phyloP scores from a whole-genome alignment of 2,797 vertebrate genomes.

The Periparus ater region DNA sequence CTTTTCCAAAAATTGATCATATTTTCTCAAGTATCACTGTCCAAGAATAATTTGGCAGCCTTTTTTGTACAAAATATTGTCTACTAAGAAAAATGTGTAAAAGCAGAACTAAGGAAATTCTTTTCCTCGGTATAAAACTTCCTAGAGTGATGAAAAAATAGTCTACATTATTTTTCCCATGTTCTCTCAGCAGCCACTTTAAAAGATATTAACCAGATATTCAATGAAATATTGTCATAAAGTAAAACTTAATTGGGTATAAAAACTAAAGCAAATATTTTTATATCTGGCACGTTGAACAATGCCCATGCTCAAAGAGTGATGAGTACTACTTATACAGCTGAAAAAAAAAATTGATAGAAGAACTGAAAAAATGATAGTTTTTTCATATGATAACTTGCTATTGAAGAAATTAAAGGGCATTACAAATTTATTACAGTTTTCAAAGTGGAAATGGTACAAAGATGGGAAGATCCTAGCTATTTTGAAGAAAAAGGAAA shows the following conservation, averaged over 20 bases:
- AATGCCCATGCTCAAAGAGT: neutral
- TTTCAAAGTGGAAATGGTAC: neutral
- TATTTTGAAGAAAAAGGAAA: neutral
- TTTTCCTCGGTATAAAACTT: neutral
- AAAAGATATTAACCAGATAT: neutral
- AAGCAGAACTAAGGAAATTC: neutral
- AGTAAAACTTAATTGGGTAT: neutral
- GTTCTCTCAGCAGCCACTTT: neutral
- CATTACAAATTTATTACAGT: neutral
- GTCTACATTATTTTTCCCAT: neutral
- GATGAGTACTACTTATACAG: neutral
- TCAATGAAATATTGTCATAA: neutral
- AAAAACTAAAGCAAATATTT: neutral
- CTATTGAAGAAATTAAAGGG: neutral
- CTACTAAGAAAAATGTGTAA: neutral
- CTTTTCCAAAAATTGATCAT: neutral
- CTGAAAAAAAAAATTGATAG: neutral
- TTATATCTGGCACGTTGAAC: neutral
- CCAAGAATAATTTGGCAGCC: neutral
- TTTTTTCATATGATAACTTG: neutral
- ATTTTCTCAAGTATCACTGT: neutral
- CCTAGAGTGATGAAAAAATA: neutral
- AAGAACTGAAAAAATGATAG: accelerated
- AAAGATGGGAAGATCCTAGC: neutral
- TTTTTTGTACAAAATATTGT: neutral